Evolutionary conservation across 1,140 invertebrate genomes (phyloP), one percentile per base, ranked within the genome.

Genomic region (Plodia interpunctella): DNA sequence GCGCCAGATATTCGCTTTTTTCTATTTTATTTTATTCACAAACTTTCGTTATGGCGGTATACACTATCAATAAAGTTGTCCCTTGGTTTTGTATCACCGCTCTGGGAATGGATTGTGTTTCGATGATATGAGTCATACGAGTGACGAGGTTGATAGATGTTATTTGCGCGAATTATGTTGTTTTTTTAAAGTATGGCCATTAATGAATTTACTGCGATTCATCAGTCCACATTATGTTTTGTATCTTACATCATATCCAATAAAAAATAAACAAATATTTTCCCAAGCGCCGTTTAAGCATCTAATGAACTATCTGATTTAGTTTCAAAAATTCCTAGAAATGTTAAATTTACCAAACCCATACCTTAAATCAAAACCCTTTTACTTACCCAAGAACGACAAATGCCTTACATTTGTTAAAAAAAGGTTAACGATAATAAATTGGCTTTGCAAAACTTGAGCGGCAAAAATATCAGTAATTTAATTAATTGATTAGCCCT

Each of bases 11-110:
- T 82, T 5, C 28, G 28, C 28, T 28, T 28, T 28, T 86, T 82
- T 86, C 35, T 38, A 38, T 80, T 82, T 68, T 76, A 73, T 75
- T 86, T 88, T 88, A 87, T 87, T 80, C 77, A 78, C 73, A 78
- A 87, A 88, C 66, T 87, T 88, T 67, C 70, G 74, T 74, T 78
- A 80, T 78, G 58, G 68, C 65, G 57, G 66, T 65, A 78, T 80
- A 76, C 74, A 76, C 82, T 82, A 80, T 70, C 73, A 76, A 52
- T 52, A 52, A 52, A 52, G 18, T 52, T 52, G 17, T 52, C 19
- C 50, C 1, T 52, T 13, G 50, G 6, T 11, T 50, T 50, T 52
- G 50, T 52, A 9, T 52, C 5, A 4, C n/a, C 10, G 10, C 20
- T 52, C 4, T 5, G 11, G 10, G 21, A 5, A 20, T 52, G 20